Conservation (phyloP, 1,140 invertebrate species). For the Hydropsyche tenuis region DNA sequence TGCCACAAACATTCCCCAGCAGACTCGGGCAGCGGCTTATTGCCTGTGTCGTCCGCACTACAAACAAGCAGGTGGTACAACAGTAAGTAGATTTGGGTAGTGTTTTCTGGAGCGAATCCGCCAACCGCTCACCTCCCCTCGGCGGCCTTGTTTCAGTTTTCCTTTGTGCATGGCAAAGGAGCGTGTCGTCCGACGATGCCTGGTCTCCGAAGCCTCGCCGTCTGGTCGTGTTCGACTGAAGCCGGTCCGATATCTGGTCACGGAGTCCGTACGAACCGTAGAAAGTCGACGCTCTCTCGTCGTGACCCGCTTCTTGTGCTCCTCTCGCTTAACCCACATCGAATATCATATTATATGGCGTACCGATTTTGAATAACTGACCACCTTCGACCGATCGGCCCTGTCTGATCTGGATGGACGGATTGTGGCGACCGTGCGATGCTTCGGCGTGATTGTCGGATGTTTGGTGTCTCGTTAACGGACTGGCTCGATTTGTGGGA, state of each 20-base stretch:
- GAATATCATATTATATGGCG: too few relatives aligned
- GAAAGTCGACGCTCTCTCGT: constrained; percentile 25
- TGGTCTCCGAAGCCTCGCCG: neutral
- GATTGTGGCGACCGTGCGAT: too few relatives aligned
- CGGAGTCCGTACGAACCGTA: constrained; percentile 20
- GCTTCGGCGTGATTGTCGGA: too few relatives aligned
- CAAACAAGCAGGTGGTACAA: too few relatives aligned
- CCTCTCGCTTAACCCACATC: constrained; percentile 22
- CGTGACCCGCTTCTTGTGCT: constrained; percentile 15
- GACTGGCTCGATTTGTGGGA: too few relatives aligned
- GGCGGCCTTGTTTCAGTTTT: constrained; percentile 1
- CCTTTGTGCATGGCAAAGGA: constrained; percentile 22
- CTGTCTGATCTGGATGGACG: too few relatives aligned
- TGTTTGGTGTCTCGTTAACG: too few relatives aligned
- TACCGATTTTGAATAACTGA: neutral
- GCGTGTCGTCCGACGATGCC: too few relatives aligned
- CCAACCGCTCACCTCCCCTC: neutral
- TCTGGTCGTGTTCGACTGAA: neutral
- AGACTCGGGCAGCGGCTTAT: too few relatives aligned
- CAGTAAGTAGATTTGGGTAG: neutral
- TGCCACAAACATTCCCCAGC: too few relatives aligned
- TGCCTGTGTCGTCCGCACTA: too few relatives aligned
- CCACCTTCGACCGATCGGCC: too few relatives aligned
- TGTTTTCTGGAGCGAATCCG: constrained; percentile 18
- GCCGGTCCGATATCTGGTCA: constrained; percentile 9